Evolutionary conservation across 2,113 vertebrate species (phyloP), one percentile per base, ranked within the genome.

Genomic region (Etheostoma cragini): DNA sequence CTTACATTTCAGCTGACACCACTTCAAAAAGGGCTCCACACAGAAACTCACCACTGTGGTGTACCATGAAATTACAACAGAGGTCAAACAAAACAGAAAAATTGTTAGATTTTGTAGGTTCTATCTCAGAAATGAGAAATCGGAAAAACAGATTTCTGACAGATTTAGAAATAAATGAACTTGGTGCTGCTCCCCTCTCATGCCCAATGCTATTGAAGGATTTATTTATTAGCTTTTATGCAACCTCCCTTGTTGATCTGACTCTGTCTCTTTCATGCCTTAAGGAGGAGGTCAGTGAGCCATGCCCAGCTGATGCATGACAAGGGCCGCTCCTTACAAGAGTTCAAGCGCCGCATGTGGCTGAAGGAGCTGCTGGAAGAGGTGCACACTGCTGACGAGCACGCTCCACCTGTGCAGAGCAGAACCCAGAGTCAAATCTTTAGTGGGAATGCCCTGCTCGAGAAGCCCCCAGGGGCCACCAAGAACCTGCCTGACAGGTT

Each of bases 271-370:
- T 61, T 73, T 57, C 78, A 56, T 78, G 49, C 53, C 76, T 77
- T 70, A 57, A 99, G 98, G 92, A 97, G 96, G 91, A 95, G 98
- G 46, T 97, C 98, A 0, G 98, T 99, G 79, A 97, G 97, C 22
- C 97, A 99, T 53, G 97, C 97, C 80, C 98, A 99, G 95, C 94
- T 99, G 21, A 92, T 99, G 91, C 97, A 99, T 10, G 98, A 99
- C 94, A 98, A 99, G 78, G 95, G 97, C 14, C 96, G 97, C 76
- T 96, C 97, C 50, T 93, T 98, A 78, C 97, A 99, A 80, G 98
- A 98, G 61, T 88, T 96, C 60, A 94, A 97, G 81, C 95, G 98
- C 50, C 95, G 96, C 21, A 95, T 94, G 86, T 99, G 97, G 95
- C 94, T 99, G 15, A 97, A 99, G 52, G 94, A 97, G 80, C 93